Evolutionary conservation across 2,797 vertebrate species (phyloP), one percentile per base, ranked within the genome.

Genomic region (Garrulus glandarius): DNA sequence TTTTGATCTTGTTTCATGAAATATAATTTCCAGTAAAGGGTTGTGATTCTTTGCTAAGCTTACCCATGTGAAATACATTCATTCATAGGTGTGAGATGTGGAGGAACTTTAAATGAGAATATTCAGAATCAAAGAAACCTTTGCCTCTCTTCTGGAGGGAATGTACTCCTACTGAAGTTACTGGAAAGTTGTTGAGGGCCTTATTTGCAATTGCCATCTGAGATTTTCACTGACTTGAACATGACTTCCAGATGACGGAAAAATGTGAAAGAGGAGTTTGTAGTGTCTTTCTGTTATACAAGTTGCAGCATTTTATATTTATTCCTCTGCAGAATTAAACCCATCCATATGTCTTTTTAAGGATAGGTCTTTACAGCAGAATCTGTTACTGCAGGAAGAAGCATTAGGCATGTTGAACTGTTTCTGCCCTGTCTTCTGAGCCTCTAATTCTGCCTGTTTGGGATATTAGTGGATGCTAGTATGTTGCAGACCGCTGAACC

Each of bases 1-100:
- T 95, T 98, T 95, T 96, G 67, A 92, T 97, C 96, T 97, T 94
- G 77, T 97, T 97, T 97, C 77, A 86, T 96, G 86, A 97, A 95
- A 93, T 91, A 77, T 26, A 52, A 27, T 86, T 91, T 93, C 70
- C 91, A 77, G 36, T 91, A 77, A 88, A 87, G 92, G 67, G 75
- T 78, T 96, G 88, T 92, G 92, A 90, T 96, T 96, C 59, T 95
- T 93, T 92, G 80, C 84, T 84, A 34, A 93, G 57, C 89, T 72
- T 82, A 64, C 49, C 52, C n/a, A 0, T 89, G 56, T 79, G 74
- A 95, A 94, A 80, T 72, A 53, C 43, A 53, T 95, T 93, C 46
- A 72, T 57, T 92, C 81, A 32, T 85, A 95, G 84, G 74, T 82
- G 92, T 84, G 34, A 92, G 77, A 55, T 94, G 34, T 78, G 78